Evolutionary conservation across 1,140 invertebrate species (phyloP), one percentile per base, ranked within the genome.

Genomic region (Pissodes strobi): DNA sequence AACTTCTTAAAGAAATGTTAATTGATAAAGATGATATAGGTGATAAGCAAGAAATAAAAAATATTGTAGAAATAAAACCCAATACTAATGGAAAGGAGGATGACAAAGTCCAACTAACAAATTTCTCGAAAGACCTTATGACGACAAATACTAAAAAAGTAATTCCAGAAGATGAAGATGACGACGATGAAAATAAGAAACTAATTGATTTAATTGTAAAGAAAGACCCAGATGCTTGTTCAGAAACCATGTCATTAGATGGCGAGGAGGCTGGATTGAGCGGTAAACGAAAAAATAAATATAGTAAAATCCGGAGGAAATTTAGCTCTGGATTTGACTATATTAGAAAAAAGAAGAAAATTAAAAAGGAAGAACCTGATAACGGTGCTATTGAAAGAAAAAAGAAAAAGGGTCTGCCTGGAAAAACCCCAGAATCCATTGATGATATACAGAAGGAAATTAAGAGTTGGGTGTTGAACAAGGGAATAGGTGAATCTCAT

Each of bases 401-500:
- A 30, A 64, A 64, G 15, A 66, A 66, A 34, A 64, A 62, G 18
- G 15, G 18, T 1, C 6, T 63, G 8, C 19, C 70, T 78, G 45
- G 83, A 82, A 77, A 86, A 30, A 86, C 81, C 70, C 85, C 86
- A 1, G 87, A 87, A 71, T 87, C 86, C 43, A 87, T 85, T 13
- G 84, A 89, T 68, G 91, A 92, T 79, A 88, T 93, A 63, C 87
- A 88, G 64, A 86, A 86, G 62, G 93, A 96, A 80, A 91, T 96
- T 41, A 91, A 94, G 78, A 86, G 88, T 46, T 91, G 94, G 88
- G 91, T 95, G 57, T 87, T 95, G 43, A 97, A 95, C 77, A 96
- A 96, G 78, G 92, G 93, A 15, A 87, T 95, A 10, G 95, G 95
- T 10, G 94, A 97, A 79, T 95, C 93, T 0, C 85, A 93, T 64